A percentile compares a stretch with the other conserved stretches of the same genome.
phyloP scores from a whole-genome alignment of 2,797 vertebrate species.

The Lithobates sylvaticus region DNA sequence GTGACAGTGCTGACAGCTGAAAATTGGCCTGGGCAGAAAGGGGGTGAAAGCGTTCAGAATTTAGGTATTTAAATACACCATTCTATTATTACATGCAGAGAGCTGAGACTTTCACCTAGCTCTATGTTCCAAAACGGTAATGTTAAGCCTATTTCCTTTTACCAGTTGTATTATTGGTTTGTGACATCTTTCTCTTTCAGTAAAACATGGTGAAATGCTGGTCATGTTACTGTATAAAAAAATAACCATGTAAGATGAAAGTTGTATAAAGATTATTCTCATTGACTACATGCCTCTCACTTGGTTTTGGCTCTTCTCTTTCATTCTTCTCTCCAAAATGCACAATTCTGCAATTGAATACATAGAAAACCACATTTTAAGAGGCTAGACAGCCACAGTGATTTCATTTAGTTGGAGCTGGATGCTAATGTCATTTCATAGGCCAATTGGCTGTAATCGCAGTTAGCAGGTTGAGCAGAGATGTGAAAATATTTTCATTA shows the following conservation, averaged over 20 bases:
- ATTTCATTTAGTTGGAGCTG: slow-evolving; percentile 66
- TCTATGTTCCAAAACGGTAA: too few relatives aligned
- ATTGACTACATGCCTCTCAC: neutral
- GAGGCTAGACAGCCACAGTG: slow-evolving; percentile 70
- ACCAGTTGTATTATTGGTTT: neutral
- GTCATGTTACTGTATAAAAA: neutral
- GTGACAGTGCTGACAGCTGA: too few relatives aligned
- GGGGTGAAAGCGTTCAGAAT: too few relatives aligned
- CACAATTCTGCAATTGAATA: slow-evolving; percentile 47
- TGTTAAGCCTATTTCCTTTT: neutral
- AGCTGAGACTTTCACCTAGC: neutral
- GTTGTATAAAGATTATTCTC: neutral
- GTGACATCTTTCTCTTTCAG: neutral
- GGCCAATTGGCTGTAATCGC: slow-evolving; percentile 73
- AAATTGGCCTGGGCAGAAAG: too few relatives aligned
- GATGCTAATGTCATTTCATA: slow-evolving; percentile 72
- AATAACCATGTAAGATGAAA: neutral
- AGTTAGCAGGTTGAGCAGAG: slow-evolving; percentile 73
- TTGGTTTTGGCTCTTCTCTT: slow-evolving; percentile 15
- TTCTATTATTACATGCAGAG: too few relatives aligned
- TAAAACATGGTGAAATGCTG: too few relatives aligned
- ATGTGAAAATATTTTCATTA: slow-evolving; percentile 76
- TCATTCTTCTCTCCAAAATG: slow-evolving; percentile 23
- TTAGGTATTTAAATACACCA: too few relatives aligned
- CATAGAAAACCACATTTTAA: slow-evolving; percentile 71